phyloP scores from a whole-genome alignment of 1,140 invertebrate species.

The Ctenoplectra terminalis region DNA sequence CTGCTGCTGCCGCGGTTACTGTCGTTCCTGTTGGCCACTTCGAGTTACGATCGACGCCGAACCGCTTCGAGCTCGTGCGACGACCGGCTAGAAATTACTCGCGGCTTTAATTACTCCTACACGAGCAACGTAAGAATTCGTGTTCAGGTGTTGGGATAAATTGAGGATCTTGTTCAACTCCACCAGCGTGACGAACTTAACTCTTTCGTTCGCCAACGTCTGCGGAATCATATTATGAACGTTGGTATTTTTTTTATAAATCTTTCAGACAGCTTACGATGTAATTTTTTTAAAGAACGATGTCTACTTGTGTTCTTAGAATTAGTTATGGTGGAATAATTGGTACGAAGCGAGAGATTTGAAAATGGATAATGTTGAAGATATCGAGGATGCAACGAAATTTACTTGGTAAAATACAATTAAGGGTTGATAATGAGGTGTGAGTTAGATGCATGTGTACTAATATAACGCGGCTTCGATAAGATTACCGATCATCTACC shows the following conservation, averaged over 20 bases:
- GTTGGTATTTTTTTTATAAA: too few species aligned
- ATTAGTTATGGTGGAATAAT: background rate
- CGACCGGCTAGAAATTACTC: background rate
- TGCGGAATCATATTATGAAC: too few species aligned
- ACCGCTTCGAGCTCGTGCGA: constrained; percentile 2
- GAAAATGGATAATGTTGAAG: background rate
- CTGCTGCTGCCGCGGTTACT: constrained; percentile 6
- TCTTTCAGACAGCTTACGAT: background rate
- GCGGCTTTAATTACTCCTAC: background rate
- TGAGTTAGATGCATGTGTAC: background rate
- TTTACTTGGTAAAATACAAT: constrained; percentile 24
- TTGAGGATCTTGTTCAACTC: too few species aligned
- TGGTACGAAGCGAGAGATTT: background rate
- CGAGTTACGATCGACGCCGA: constrained; percentile 40
- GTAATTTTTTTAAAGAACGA: background rate
- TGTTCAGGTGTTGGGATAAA: too few species aligned
- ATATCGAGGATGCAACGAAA: background rate
- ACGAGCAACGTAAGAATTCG: background rate
- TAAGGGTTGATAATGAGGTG: constrained; percentile 35
- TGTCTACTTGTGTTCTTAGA: too few species aligned
- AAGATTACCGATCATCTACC: constrained; percentile 34
- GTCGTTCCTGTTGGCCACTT: constrained; percentile 45
- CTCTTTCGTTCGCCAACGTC: too few species aligned
- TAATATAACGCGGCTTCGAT: constrained; percentile 25
- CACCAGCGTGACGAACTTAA: background rate